phyloP scores from a whole-genome alignment of 2,797 vertebrate genomes.

The Paedocypris micromegethes region DNA sequence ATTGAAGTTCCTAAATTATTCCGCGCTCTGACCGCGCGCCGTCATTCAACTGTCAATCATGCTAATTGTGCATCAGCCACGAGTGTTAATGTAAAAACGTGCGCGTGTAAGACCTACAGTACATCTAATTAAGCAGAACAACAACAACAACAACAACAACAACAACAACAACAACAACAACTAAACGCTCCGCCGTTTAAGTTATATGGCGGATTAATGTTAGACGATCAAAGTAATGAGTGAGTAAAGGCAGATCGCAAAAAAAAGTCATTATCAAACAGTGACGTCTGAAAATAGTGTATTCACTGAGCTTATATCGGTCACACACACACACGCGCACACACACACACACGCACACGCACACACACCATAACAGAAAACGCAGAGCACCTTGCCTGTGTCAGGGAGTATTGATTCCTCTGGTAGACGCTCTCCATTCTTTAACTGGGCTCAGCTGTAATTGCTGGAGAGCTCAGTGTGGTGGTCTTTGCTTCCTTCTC shows the following conservation, averaged over 20 bases:
- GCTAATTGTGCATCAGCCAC: conserved; percentile 62
- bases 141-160: background rate
- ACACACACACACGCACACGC: background rate
- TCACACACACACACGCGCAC: background rate
- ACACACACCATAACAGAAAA: conserved; percentile 23
- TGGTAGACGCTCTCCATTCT: conserved; percentile 49
- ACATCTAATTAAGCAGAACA: conserved; percentile 39
- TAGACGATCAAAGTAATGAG: too few species aligned
- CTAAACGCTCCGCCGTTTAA: too few species aligned
- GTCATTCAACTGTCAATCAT: conserved; percentile 64
- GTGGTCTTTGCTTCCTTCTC: conserved; percentile 3
- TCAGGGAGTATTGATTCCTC: conserved; percentile 47
- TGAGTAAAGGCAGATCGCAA: too few species aligned
- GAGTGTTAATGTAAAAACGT: conserved; percentile 46
- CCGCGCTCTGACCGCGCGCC: conserved; percentile 41
- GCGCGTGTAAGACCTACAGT: conserved; percentile 30
- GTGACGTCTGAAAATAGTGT: too few species aligned
- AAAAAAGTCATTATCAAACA: too few species aligned
- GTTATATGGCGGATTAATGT: too few species aligned
- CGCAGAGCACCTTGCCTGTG: conserved; percentile 30
- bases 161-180: conserved; percentile 10
- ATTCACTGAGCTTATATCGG: too few species aligned
- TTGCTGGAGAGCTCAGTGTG: conserved; percentile 33
- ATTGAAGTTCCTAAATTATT: conserved; percentile 77
- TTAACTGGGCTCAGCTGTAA: conserved; percentile 40